A percentile compares a stretch with the other conserved stretches of the same genome.
Evolutionary conservation across 2,113 vertebrate species (phyloP).

Genomic region (Oryzias woworae): DNA sequence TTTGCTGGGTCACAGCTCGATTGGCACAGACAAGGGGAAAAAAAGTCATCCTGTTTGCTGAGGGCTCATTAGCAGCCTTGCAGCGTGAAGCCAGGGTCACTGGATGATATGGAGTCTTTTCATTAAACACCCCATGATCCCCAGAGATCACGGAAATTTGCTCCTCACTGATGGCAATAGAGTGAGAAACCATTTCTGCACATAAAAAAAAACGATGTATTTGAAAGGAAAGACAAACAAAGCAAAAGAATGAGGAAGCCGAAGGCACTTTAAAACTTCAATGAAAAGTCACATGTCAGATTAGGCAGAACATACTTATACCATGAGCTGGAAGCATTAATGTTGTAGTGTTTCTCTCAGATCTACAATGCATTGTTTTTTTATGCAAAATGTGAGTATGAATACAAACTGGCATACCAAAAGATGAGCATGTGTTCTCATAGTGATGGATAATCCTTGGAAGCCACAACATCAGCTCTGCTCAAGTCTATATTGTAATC

Average conservation of each 20-base stretch:
- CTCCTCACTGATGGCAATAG: conserved; percentile 34
- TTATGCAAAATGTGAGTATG: conserved; percentile 31
- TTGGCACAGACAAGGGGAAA: conserved; percentile 38
- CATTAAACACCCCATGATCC: conserved; percentile 63
- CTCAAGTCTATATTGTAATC: background rate
- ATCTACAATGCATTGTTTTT: conserved; percentile 44
- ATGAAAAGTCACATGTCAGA: conserved; percentile 66
- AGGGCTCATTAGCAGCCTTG: conserved; percentile 62
- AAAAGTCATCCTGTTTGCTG: conserved; percentile 41
- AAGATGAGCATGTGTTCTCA: background rate
- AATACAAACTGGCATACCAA: conserved; percentile 42
- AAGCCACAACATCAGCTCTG: conserved; percentile 23
- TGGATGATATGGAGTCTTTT: conserved; percentile 46
- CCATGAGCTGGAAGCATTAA: conserved; percentile 30
- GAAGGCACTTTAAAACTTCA: conserved; percentile 39
- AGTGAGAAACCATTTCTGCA: conserved; percentile 47
- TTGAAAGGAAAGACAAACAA: conserved; percentile 28
- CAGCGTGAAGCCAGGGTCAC: conserved; percentile 46
- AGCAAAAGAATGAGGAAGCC: conserved; percentile 13
- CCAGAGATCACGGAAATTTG: conserved; percentile 52
- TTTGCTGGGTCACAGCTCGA: conserved; percentile 64
- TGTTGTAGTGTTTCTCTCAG: conserved; percentile 35
- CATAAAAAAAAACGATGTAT: conserved; percentile 56
- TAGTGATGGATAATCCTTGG: conserved; percentile 21
- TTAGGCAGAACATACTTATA: conserved; percentile 57